These are phyloP conservation scores for Ormyrus rosae DNA, from an alignment of 2,888 invertebrate genomes.

Conservation along the genomic window DNA sequence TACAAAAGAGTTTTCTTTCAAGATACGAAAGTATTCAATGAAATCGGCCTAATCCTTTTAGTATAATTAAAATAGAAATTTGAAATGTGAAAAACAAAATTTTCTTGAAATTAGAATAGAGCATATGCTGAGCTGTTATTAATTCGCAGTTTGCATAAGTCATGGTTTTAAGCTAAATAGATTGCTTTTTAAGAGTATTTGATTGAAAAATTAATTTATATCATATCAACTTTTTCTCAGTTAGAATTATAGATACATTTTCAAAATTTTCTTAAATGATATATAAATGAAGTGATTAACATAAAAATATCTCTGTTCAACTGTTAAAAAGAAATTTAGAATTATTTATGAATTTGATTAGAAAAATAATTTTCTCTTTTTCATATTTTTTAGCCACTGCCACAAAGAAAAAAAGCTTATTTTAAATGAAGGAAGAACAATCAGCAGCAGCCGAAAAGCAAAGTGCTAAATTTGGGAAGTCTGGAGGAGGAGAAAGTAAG, in stretches of 20 bases:
- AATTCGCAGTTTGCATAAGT: slow-evolving; percentile 35
- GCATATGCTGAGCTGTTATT: slow-evolving; percentile 25
- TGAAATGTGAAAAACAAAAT: slow-evolving; percentile 11
- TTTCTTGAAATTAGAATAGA: slow-evolving; percentile 38
- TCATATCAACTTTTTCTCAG: background rate
- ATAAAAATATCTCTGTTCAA: slow-evolving; percentile 8
- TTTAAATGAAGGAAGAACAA: slow-evolving; percentile 67
- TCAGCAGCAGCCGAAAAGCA: slow-evolving; percentile 57
- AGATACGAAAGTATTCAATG: no score
- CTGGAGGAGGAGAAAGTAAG: slow-evolving; percentile 56
- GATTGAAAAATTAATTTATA: slow-evolving; percentile 5
- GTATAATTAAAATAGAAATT: slow-evolving; percentile 20
- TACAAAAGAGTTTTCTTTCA: no score
- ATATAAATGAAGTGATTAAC: background rate
- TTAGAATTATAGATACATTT: slow-evolving; percentile 9
- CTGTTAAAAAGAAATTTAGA: background rate
- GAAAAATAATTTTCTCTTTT: background rate
- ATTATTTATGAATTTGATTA: no score
- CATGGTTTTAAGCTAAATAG: slow-evolving; percentile 22
- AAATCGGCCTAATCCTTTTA: slow-evolving; percentile 20
- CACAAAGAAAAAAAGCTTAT: slow-evolving; percentile 72
- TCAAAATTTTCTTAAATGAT: slow-evolving; percentile 5
- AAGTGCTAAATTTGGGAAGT: slow-evolving; percentile 59
- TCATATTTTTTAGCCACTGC: slow-evolving; percentile 71
- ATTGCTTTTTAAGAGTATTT: slow-evolving; percentile 32